These are phyloP conservation scores for Tiliacea citrago DNA, from an alignment of 2,888 invertebrate species.

Conservation along the genomic window DNA sequence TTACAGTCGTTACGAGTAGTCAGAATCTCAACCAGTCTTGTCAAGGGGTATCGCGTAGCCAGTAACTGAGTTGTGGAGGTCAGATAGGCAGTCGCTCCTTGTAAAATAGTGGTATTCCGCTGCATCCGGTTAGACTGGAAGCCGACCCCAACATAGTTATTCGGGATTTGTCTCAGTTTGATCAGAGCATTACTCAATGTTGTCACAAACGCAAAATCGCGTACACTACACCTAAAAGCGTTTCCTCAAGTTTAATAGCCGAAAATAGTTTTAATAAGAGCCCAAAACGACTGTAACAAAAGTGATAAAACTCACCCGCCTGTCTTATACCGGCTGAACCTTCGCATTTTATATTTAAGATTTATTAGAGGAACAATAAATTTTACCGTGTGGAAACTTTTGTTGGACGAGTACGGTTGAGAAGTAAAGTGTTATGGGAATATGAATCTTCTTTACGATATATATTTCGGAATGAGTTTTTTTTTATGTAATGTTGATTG, in stretches of 20 bases:
- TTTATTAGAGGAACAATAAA: slow-evolving; percentile 78
- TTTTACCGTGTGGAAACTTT: slow-evolving; percentile 77
- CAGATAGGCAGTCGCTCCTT: too few relatives aligned
- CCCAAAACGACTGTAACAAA: slow-evolving; percentile 66
- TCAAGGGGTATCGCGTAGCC: too few relatives aligned
- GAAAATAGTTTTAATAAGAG: slow-evolving; percentile 64
- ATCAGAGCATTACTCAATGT: background rate
- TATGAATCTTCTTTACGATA: slow-evolving; percentile 31
- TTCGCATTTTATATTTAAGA: slow-evolving; percentile 77
- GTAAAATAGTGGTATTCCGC: too few relatives aligned
- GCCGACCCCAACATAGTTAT: too few relatives aligned
- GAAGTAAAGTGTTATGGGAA: slow-evolving; percentile 50
- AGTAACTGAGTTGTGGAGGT: too few relatives aligned
- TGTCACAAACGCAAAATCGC: slow-evolving; percentile 1
- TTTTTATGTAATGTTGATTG: slow-evolving; percentile 25
- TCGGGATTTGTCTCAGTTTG: background rate
- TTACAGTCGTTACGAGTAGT: too few relatives aligned
- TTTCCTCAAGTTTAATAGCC: slow-evolving; percentile 48
- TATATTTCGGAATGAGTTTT: slow-evolving; percentile 19
- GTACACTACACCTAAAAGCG: slow-evolving; percentile 3
- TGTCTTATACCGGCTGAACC: slow-evolving; percentile 56
- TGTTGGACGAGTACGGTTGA: slow-evolving; percentile 56
- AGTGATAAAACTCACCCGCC: slow-evolving; percentile 67
- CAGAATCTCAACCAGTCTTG: too few relatives aligned
- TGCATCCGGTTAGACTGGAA: too few relatives aligned